phyloP scores from a whole-genome alignment of 2,888 invertebrate genomes.

The Rugalucina vietnamica region DNA sequence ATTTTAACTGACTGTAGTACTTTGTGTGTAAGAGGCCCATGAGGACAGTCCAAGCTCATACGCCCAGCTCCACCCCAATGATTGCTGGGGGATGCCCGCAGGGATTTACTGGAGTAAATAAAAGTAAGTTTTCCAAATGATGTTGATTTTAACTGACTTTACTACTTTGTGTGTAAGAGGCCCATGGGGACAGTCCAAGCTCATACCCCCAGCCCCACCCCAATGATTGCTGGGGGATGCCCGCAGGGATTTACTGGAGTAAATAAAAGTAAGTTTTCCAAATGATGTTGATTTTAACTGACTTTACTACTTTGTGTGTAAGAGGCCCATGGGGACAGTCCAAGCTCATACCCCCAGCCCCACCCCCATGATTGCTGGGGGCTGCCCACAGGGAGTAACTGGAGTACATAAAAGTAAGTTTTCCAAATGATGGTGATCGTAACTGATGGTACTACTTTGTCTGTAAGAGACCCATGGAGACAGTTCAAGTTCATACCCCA shows the following conservation, averaged over 20 bases:
- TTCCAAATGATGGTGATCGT: too few relatives aligned
- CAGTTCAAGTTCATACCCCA: constrained; percentile 23
- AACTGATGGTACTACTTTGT: too few relatives aligned
- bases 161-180: too few relatives aligned
- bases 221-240: constrained; percentile 69
- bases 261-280: too few relatives aligned
- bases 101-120: constrained; percentile 20
- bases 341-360: background rate
- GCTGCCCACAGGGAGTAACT: background rate
- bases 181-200: too few relatives aligned
- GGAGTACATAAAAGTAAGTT: background rate
- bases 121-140: constrained; percentile 70
- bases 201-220: constrained; percentile 43
- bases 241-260: constrained; percentile 57
- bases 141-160: constrained; percentile 69
- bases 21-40: too few relatives aligned
- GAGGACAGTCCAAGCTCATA: background rate
- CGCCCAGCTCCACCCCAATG: background rate
- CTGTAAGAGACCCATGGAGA: background rate
- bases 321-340: too few relatives aligned
- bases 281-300: too few relatives aligned
- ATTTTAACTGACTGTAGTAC: too few relatives aligned
- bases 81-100: background rate
- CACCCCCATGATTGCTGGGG: background rate
- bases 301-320: too few relatives aligned